These are phyloP conservation scores for Prenolepis imparis DNA, from an alignment of 2,888 invertebrate genomes.

Conservation along the genomic window DNA sequence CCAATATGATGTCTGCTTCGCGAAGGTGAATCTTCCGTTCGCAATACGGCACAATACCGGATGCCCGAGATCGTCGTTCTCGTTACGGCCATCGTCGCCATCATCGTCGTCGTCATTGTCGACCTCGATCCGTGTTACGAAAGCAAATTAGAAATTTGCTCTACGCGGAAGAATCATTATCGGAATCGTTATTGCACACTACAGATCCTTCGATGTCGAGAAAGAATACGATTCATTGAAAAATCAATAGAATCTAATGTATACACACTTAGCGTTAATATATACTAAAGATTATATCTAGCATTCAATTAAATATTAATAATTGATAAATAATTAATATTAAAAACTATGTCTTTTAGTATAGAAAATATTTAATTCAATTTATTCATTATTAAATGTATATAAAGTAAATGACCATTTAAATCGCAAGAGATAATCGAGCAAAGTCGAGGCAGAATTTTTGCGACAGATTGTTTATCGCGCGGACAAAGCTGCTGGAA, in stretches of 20 bases:
- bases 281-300: not conserved
- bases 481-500: not conserved
- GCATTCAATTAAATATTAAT: not conserved
- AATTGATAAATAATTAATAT: not conserved
- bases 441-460: not conserved
- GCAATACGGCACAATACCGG: slow-evolving; percentile 27
- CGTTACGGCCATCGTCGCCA: slow-evolving; percentile 11
- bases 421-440: not conserved
- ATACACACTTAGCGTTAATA: not conserved
- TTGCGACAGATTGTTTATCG: not conserved
- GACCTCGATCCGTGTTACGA: slow-evolving; percentile 56
- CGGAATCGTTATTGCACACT: slow-evolving; percentile 58
- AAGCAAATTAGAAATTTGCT: slow-evolving; percentile 73
- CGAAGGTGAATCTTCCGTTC: slow-evolving; percentile 38
- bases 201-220: not conserved
- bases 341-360: not conserved
- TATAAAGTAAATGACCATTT: not conserved
- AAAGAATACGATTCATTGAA: not conserved
- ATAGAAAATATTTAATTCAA: not conserved
- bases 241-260: not conserved
- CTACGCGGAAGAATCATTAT: slow-evolving; percentile 65
- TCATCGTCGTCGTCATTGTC: slow-evolving; percentile 24
- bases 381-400: not conserved
- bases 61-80: slow-evolving; percentile 54
- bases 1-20: not conserved